A percentile compares a stretch with the other conserved stretches of the same genome.
These are phyloP conservation scores for Phyto melanocephala DNA, from an alignment of 2,888 invertebrate species.

Conservation along the genomic window DNA sequence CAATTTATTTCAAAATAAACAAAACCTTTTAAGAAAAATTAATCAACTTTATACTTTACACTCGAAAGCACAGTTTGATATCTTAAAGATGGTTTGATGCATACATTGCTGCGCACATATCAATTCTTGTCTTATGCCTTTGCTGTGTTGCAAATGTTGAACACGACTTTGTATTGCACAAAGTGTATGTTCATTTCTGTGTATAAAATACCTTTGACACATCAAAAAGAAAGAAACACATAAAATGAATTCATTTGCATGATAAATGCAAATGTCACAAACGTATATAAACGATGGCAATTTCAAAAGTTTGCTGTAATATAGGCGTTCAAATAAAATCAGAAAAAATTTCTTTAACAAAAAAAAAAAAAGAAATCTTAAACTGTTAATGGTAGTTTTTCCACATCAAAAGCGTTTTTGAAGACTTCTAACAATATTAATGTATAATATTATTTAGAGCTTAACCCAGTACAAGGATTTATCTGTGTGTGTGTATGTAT, in stretches of 20 bases:
- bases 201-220: not conserved
- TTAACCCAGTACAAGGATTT: no score
- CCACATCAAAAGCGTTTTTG: no score
- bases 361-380: no score
- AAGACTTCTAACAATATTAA: no score
- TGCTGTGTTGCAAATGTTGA: not conserved
- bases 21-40: not conserved
- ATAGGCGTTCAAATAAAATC: no score
- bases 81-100: not conserved
- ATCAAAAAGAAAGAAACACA: not conserved
- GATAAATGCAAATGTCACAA: slow-evolving; percentile 8
- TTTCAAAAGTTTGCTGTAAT: no score
- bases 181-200: slow-evolving; percentile 8
- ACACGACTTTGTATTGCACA: not conserved
- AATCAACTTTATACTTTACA: not conserved
- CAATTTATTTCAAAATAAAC: no score
- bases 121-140: not conserved
- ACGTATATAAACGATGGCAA: not conserved
- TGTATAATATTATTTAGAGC: no score
- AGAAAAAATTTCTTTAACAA: no score
- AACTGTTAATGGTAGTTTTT: no score
- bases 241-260: slow-evolving; percentile 12
- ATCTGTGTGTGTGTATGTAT: no score
- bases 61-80: slow-evolving; percentile 1
- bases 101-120: slow-evolving; percentile 2